Percentiles rank a stretch among this genome's conserved stretches.
These are phyloP conservation scores for Zaprionus africanus DNA, from an alignment of 1,140 invertebrate species.

Conservation along the genomic window DNA sequence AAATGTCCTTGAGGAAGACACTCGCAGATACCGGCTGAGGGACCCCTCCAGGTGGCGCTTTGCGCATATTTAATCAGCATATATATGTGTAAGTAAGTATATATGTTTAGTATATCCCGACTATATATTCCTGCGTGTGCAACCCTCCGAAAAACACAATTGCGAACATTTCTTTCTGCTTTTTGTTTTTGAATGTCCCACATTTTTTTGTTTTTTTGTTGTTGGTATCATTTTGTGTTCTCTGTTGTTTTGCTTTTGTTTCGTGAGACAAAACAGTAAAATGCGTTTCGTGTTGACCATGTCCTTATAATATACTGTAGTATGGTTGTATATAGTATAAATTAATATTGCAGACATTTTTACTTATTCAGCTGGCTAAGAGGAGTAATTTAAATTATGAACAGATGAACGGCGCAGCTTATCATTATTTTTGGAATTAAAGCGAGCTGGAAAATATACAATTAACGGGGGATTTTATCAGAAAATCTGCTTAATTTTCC, in stretches of 20 bases:
- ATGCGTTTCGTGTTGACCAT: conserved; percentile 25
- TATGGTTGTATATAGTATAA: neutral
- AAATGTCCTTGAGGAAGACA: conserved; percentile 44
- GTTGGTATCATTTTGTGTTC: conserved; percentile 39
- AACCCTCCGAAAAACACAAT: neutral
- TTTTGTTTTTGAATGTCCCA: conserved; percentile 23
- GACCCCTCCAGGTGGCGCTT: neutral
- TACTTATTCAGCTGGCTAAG: neutral
- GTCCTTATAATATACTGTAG: neutral
- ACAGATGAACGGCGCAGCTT: neutral
- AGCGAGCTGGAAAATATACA: neutral
- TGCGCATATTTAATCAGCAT: conserved; percentile 3
- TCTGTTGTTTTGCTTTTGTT: conserved; percentile 23
- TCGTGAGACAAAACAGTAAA: conserved; percentile 41
- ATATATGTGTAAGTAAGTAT: neutral
- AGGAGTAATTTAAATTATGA: neutral
- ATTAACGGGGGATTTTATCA: no score
- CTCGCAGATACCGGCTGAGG: neutral
- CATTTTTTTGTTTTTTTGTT: conserved; percentile 21
- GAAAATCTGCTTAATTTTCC: neutral
- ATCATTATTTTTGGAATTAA: neutral
- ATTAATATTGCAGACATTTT: neutral
- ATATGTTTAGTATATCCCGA: neutral
- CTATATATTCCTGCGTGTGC: neutral
- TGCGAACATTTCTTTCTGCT: conserved; percentile 21